A percentile compares a stretch with the other conserved stretches of the same genome.
Evolutionary conservation across 2,797 vertebrate genomes (phyloP).

Genomic region (Sebastes melanostomus): DNA sequence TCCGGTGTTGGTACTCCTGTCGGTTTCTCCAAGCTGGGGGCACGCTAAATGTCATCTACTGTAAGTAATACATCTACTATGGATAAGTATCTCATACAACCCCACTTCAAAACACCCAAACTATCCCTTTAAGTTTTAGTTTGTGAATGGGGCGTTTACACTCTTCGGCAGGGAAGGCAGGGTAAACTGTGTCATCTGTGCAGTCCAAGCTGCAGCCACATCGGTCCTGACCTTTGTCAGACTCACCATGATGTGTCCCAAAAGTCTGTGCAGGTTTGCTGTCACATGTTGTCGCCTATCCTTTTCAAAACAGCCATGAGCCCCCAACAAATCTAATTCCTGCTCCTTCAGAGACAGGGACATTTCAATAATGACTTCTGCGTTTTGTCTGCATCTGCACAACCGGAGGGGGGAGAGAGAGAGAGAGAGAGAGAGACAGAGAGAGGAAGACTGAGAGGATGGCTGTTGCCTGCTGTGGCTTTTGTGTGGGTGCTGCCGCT

Average conservation of each 20-base stretch:
- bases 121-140: not conserved
- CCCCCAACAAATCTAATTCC: slow-evolving; percentile 73
- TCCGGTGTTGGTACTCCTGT: no score
- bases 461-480: slow-evolving; percentile 64
- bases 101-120: no score
- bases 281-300: slow-evolving; percentile 61
- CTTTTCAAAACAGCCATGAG: slow-evolving; percentile 65
- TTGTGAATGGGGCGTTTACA: not conserved
- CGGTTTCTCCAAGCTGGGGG: no score
- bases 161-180: not conserved
- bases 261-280: slow-evolving; percentile 28
- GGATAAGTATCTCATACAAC: no score
- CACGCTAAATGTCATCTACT: no score
- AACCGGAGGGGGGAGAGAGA: slow-evolving; percentile 37
- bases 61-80: no score
- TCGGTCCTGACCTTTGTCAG: slow-evolving; percentile 55
- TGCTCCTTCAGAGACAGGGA: slow-evolving; percentile 59
- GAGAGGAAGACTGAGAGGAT: slow-evolving; percentile 28
- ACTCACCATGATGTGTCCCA: slow-evolving; percentile 25
- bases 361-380: slow-evolving; percentile 81
- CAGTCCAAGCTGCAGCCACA: slow-evolving; percentile 22
- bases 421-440: not conserved
- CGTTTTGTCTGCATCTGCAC: slow-evolving; percentile 71
- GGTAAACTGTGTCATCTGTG: not conserved
- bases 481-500: slow-evolving; percentile 70